These are phyloP conservation scores for Eurosta solidaginis DNA, from an alignment of 1,140 invertebrate species.

Conservation along the genomic window DNA sequence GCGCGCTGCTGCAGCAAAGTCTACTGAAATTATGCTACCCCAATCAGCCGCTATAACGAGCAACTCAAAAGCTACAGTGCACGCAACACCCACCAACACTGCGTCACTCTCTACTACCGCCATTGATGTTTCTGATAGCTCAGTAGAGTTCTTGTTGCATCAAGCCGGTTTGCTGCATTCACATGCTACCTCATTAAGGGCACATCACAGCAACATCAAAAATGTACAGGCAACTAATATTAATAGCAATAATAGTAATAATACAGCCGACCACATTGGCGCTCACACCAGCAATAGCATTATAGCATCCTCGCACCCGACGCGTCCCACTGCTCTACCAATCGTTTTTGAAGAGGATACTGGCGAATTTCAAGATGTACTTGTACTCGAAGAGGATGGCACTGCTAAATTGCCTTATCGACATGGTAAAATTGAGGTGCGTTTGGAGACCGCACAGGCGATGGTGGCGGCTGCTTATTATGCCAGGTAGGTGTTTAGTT, in stretches of 20 bases:
- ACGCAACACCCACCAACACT: not conserved
- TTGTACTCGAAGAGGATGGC: conserved; percentile 33
- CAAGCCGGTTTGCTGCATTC: conserved; percentile 32
- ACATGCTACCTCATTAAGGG: not conserved
- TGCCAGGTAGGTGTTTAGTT: conserved; percentile 37
- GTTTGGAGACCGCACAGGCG: conserved; percentile 39
- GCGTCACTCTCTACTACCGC: not conserved
- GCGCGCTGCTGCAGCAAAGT: not conserved
- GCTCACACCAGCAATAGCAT: not conserved
- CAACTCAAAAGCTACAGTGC: not conserved
- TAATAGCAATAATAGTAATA: not conserved
- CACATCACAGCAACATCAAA: not conserved
- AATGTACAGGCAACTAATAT: not conserved
- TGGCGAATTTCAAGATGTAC: conserved; percentile 31
- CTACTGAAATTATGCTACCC: conserved; percentile 3
- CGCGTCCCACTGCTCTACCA: conserved; percentile 31
- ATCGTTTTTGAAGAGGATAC: conserved; percentile 38
- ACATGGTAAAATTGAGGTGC: conserved; percentile 41
- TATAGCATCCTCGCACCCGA: not conserved
- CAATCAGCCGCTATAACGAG: not conserved
- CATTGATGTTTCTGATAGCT: conserved; percentile 11
- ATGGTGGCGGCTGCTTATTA: conserved; percentile 42
- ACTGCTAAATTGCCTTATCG: conserved; percentile 38
- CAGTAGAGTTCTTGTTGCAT: conserved; percentile 33
- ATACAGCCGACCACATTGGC: not conserved